These are phyloP conservation scores for Phoebastria nigripes DNA, from an alignment of 2,797 vertebrate genomes.

Conservation along the genomic window DNA sequence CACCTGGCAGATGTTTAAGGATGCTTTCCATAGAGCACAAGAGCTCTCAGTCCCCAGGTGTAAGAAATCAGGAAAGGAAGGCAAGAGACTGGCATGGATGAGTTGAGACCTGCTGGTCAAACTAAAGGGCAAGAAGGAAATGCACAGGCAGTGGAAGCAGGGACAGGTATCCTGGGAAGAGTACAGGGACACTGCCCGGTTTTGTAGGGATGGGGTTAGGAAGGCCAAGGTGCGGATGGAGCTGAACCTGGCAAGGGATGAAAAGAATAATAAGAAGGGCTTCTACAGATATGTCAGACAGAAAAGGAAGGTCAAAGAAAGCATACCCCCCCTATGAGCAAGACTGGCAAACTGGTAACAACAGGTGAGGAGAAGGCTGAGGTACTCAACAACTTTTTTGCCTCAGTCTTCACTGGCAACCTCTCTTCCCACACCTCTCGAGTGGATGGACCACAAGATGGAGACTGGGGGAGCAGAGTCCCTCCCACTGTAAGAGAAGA, in stretches of 20 bases:
- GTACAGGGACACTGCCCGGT: background rate
- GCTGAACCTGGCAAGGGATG: background rate
- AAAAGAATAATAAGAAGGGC: background rate
- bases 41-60: background rate
- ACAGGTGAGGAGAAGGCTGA: background rate
- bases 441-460: background rate
- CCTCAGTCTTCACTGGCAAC: background rate
- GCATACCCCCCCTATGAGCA: background rate
- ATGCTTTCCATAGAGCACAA: background rate
- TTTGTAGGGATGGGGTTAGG: background rate
- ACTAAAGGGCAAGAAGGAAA: background rate
- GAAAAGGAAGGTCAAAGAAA: background rate
- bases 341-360: background rate
- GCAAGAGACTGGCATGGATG: background rate
- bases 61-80: background rate
- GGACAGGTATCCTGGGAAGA: background rate
- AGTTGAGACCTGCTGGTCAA: background rate
- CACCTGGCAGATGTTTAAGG: background rate
- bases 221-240: background rate
- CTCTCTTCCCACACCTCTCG: too few species aligned
- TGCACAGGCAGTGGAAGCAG: background rate
- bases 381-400: too few species aligned
- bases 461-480: background rate
- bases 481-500: background rate
- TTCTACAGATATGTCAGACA: background rate